Percentiles rank a stretch among this genome's conserved stretches.
phyloP scores from a whole-genome alignment of 2,797 vertebrate species.

The Callimico goeldii region DNA sequence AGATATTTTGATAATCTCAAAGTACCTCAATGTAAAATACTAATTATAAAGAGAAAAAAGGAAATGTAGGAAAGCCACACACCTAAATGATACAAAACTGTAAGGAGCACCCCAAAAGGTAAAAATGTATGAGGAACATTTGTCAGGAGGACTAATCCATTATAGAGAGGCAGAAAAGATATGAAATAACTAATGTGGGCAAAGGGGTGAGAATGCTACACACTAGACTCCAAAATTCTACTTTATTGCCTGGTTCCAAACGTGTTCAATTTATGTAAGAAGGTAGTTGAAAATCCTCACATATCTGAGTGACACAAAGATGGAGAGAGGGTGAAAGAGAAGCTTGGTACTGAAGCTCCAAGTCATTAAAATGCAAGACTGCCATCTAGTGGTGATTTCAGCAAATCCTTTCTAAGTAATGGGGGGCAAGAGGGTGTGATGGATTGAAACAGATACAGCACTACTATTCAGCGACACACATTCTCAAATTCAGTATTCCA shows the following conservation, averaged over 20 bases:
- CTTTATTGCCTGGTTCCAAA: neutral
- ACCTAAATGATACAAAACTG: neutral
- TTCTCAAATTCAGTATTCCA: neutral
- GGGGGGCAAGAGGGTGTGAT: neutral
- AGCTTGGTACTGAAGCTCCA: neutral
- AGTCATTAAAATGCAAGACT: constrained; percentile 40
- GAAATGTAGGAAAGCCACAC: neutral
- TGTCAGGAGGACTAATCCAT: neutral
- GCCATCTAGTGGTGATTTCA: constrained; percentile 65
- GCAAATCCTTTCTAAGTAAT: constrained; percentile 13
- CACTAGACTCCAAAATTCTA: constrained; percentile 3
- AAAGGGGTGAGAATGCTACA: neutral
- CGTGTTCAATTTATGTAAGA: neutral
- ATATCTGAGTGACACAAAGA: neutral
- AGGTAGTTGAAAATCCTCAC: constrained; percentile 3
- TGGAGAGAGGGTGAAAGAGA: neutral
- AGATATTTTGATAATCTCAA: neutral
- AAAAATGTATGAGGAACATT: neutral
- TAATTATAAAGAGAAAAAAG: neutral
- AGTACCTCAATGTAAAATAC: neutral
- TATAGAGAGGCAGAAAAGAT: neutral
- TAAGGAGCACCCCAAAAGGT: neutral
- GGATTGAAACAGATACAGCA: neutral
- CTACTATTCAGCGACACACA: neutral
- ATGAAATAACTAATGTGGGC: neutral